Base-by-base conservation (phyloP, 2,888 invertebrate genomes). In the Orthosia incerta region DNA sequence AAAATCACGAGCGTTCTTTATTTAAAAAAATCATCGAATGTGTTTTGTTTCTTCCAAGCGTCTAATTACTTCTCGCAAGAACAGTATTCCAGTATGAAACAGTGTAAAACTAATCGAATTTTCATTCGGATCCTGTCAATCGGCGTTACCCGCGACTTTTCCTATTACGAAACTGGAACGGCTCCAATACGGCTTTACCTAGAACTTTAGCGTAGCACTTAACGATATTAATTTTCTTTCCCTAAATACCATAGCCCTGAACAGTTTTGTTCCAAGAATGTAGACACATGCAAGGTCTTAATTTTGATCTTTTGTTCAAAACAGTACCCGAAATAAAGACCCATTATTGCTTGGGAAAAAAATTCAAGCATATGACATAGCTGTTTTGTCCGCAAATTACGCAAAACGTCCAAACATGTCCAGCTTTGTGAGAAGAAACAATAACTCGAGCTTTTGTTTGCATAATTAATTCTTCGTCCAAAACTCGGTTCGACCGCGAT, bases 331-430 rank as follows among this genome's bases (percentile, higher is more conserved):
- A 71, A 67, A 86, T 83, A 26, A 77, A 71, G 63, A 67, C 46
- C 55, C 59, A 76, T 83, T 63, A 80, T 75, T 48, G 48, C 62
- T 70, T 71, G 23, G 5, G 39, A 75, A 80, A 85, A 85, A 79
- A 84, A 62, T 46, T 51, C 53, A 73, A 87, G 88, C 90, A 90
- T 87, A 81, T 91, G 90, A 90, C 90, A 81, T 84, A 81, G 88
- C 87, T 91, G 89, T 93, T 93, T 92, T 91, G 91, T 92, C 86
- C 80, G 87, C 91, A 92, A 87, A 94, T 95, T 94, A 96, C 96
- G 95, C 96, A 96, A 96, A 94, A 93, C 87, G 95, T 95, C 95
- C 91, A 95, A 96, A 96, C 94, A 95, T 75, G 89, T 89, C 90
- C 88, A 82, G 86, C 86, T 89, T 94, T 91, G 91, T 92, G 85